Conservation (phyloP, 2,888 invertebrate species). For the Phlogophora meticulosa region DNA sequence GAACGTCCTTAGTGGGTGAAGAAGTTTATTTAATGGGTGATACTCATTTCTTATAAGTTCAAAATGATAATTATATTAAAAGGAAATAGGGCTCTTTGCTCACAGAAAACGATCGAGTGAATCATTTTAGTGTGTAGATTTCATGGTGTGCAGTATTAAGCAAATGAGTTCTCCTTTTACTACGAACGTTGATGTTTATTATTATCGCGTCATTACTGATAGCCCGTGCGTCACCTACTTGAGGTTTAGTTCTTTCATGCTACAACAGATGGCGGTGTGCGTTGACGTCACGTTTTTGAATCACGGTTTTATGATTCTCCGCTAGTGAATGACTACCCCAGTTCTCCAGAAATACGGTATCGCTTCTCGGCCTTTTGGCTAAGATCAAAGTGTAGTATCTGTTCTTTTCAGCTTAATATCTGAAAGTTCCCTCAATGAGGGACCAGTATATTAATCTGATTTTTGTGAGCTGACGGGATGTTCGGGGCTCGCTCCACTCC, state of each 20-base stretch:
- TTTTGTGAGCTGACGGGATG: conserved; percentile 52
- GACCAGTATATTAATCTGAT: conserved; percentile 57
- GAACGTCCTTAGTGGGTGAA: too few species aligned
- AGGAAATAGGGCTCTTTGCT: too few species aligned
- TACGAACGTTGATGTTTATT: too few species aligned
- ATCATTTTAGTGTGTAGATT: too few species aligned
- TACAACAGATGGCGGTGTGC: conserved; percentile 34
- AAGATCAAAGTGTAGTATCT: conserved; percentile 58
- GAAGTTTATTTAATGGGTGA: too few species aligned
- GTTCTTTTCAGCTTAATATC: conserved; percentile 58
- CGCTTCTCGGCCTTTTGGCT: conserved; percentile 60
- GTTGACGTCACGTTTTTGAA: conserved; percentile 47
- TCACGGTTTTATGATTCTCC: conserved; percentile 50
- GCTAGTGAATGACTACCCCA: conserved; percentile 19
- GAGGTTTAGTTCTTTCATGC: background rate
- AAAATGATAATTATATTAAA: too few species aligned
- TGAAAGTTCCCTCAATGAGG: conserved; percentile 57
- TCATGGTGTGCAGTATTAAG: too few species aligned
- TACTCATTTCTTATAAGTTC: too few species aligned
- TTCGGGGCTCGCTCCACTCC: conserved; percentile 57
- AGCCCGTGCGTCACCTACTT: conserved; percentile 8
- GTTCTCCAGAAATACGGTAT: background rate
- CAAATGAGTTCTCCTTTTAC: too few species aligned
- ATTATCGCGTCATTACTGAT: background rate
- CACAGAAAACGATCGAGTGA: too few species aligned